Evolutionary conservation across 2,113 vertebrate species (phyloP), one percentile per base, ranked within the genome.

Genomic region (Semicossyphus pulcher): DNA sequence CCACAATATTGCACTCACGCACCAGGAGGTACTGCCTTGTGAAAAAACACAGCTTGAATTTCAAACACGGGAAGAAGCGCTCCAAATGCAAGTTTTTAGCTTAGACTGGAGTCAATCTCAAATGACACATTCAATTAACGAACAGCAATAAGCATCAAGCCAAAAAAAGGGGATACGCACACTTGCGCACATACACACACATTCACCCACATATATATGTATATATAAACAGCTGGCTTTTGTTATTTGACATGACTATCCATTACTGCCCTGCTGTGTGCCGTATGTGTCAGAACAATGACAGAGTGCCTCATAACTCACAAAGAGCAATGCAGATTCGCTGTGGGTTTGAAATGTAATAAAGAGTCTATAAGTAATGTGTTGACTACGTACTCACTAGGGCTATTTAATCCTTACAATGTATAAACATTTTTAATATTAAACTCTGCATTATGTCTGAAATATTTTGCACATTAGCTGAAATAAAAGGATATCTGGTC

Each of bases 141-240:
- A 90, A 92, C 86, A 83, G 88, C 87, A 59, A 86, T 80, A 91
- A 93, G 90, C 88, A 15, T 91, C 85, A 92, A 89, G 90, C 88
- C 57, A 84, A 84, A 85, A 78, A 69, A 83, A 83, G 77, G 42
- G n/a, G 63, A 70, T 72, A 76, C 52, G 65, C 61, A 78, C 74
- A 66, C 67, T 57, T 62, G 37, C 58, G 23, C 78, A 72, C 70
- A 74, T 58, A 81, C 73, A 76, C 64, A 78, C 71, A 83, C 88
- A 91, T 81, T 84, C 86, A 87, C 76, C 62, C 87, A 88, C 82
- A 88, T 87, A 82, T 89, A 92, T 91, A 91, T 91, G 86, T 91
- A 91, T 90, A 86, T 92, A 93, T 93, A 92, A 93, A 92, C 91
- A 92, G 88, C 86, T 92, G 89, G 87, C 86, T 92, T 91, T 86